phyloP scores from a whole-genome alignment of 2,888 invertebrate species.

The Aplocera efformata region DNA sequence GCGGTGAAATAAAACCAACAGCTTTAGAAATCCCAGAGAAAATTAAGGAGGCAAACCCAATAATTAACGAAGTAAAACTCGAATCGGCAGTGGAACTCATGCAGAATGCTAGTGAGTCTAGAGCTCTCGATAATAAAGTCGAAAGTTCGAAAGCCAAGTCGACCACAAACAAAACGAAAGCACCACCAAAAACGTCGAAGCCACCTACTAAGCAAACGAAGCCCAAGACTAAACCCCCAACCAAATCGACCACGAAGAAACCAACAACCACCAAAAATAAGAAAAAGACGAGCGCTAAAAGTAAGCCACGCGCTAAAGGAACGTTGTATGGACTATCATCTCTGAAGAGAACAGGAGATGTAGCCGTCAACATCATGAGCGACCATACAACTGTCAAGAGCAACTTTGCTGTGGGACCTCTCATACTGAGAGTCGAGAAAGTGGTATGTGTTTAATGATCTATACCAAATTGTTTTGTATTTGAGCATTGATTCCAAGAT shows the following conservation, averaged over 20 bases:
- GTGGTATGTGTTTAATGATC: conserved; percentile 69
- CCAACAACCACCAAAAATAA: conserved; percentile 57
- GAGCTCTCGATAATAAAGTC: conserved; percentile 55
- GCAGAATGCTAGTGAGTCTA: conserved; percentile 39
- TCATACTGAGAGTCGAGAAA: conserved; percentile 89
- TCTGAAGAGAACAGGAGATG: conserved; percentile 88
- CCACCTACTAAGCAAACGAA: conserved; percentile 40
- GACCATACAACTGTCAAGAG: conserved; percentile 91
- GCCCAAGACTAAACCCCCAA: conserved; percentile 58
- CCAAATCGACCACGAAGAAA: conserved; percentile 57
- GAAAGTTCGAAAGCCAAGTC: conserved; percentile 62
- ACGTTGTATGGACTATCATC: conserved; percentile 90
- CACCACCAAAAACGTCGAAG: conserved; percentile 45
- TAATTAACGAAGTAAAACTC: conserved; percentile 40
- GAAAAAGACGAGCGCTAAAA: conserved; percentile 66
- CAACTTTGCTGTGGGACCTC: conserved; percentile 89
- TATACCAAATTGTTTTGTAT: conserved; percentile 13
- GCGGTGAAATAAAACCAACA: conserved; percentile 47
- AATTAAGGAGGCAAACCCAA: conserved; percentile 42
- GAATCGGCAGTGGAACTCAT: conserved; percentile 32
- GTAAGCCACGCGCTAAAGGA: conserved; percentile 85
- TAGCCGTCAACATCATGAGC: conserved; percentile 88
- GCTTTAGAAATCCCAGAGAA: conserved; percentile 42
- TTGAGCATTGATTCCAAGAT: conserved; percentile 1
- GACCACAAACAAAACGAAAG: conserved; percentile 44